Percentiles rank a stretch among this genome's conserved stretches.
These are phyloP conservation scores for Lasius platythorax DNA, from an alignment of 2,888 invertebrate genomes.

Conservation along the genomic window DNA sequence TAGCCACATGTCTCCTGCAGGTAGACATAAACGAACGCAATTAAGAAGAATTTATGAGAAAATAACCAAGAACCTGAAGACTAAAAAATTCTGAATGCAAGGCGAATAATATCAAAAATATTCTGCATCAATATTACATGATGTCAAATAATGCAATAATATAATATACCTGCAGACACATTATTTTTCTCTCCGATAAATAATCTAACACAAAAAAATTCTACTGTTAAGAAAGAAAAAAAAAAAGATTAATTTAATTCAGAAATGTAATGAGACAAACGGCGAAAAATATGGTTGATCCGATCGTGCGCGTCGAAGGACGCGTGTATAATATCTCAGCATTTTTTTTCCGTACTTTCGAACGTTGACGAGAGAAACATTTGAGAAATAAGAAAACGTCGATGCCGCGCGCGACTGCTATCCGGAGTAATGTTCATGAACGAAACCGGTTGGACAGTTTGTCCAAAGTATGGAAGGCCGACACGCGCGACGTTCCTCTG, in stretches of 20 bases:
- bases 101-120: neutral
- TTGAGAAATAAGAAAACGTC: constrained; percentile 31
- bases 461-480: constrained; percentile 57
- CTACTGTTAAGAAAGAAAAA: neutral
- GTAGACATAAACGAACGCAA: neutral
- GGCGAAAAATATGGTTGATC: neutral
- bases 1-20: neutral
- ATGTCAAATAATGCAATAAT: neutral
- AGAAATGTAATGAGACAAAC: neutral
- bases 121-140: neutral
- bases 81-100: neutral
- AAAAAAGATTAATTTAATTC: neutral
- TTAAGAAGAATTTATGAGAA: neutral
- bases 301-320: neutral
- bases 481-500: constrained; percentile 62
- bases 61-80: neutral
- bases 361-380: constrained; percentile 29
- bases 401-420: constrained; percentile 18
- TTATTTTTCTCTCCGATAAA: neutral
- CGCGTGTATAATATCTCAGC: neutral
- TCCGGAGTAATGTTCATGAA: constrained; percentile 68
- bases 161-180: neutral
- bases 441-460: constrained; percentile 70
- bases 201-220: neutral
- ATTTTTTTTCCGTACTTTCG: neutral